A percentile compares a stretch with the other conserved stretches of the same genome.
phyloP scores from a whole-genome alignment of 2,797 vertebrate genomes.

The Gymnocypris eckloni region DNA sequence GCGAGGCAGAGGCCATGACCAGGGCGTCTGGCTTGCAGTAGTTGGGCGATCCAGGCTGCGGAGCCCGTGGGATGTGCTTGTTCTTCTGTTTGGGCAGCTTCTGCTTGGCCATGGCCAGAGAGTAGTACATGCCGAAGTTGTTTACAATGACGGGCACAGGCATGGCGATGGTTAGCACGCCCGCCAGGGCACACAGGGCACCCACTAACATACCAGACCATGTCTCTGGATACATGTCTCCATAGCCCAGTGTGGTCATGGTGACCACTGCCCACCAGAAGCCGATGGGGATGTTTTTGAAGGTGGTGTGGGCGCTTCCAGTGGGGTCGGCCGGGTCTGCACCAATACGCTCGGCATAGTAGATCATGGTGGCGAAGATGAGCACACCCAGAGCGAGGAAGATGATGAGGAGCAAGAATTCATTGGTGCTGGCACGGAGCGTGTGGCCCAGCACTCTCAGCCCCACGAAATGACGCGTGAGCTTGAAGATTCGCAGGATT shows the following conservation, averaged over 20 bases:
- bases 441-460: slow-evolving; percentile 96
- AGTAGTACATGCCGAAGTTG: slow-evolving; percentile 99
- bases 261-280: slow-evolving; percentile 99
- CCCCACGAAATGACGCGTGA: slow-evolving; percentile 96
- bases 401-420: slow-evolving; percentile 98
- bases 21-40: slow-evolving; percentile 99
- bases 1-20: slow-evolving; percentile 96
- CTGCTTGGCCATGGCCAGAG: slow-evolving; percentile 99
- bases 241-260: slow-evolving; percentile 99
- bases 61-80: slow-evolving; percentile 98
- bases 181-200: slow-evolving; percentile 94
- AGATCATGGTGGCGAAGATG: slow-evolving; percentile 99
- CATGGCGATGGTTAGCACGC: slow-evolving; percentile 99
- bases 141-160: slow-evolving; percentile 99
- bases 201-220: slow-evolving; percentile 99
- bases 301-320: slow-evolving; percentile 91
- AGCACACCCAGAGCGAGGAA: slow-evolving; percentile 97
- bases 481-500: slow-evolving; percentile 98
- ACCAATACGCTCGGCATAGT: slow-evolving; percentile 97
- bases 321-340: slow-evolving; percentile 94
- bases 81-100: slow-evolving; percentile 99
- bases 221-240: slow-evolving; percentile 98
- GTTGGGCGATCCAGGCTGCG: slow-evolving; percentile 98
- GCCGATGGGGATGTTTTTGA: slow-evolving; percentile 99
- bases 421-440: slow-evolving; percentile 95